Percentiles rank a stretch among this genome's conserved stretches.
Evolutionary conservation across 2,888 invertebrate species (phyloP).

Genomic region (Oligia latruncula): DNA sequence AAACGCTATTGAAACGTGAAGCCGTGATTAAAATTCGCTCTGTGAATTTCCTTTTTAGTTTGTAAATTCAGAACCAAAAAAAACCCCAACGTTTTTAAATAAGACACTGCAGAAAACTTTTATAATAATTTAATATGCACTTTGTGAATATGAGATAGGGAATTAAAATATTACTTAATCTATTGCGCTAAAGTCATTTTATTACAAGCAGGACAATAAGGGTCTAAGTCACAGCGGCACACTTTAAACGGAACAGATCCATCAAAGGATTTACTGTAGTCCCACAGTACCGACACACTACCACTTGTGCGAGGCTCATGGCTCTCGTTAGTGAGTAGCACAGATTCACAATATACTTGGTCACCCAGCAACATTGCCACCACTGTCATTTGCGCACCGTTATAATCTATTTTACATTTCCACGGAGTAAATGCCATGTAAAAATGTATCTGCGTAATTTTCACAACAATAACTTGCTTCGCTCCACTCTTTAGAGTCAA

Average conservation of each 20-base stretch:
- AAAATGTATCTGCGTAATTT: conserved; percentile 83
- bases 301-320: conserved; percentile 73
- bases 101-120: conserved; percentile 14
- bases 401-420: conserved; percentile 78
- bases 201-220: conserved; percentile 74
- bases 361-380: conserved; percentile 76
- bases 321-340: conserved; percentile 76
- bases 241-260: conserved; percentile 77
- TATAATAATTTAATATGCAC: conserved; percentile 37
- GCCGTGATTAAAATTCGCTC: conserved; percentile 31
- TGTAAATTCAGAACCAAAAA: neutral
- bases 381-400: conserved; percentile 69
- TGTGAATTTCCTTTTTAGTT: neutral
- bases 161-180: conserved; percentile 18
- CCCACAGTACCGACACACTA: conserved; percentile 79
- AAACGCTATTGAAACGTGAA: conserved; percentile 13
- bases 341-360: conserved; percentile 78
- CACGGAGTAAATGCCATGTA: conserved; percentile 85
- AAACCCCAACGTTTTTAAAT: conserved; percentile 2
- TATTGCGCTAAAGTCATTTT: conserved; percentile 48
- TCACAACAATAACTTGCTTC: conserved; percentile 74
- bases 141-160: conserved; percentile 11
- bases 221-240: conserved; percentile 80
- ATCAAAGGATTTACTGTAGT: conserved; percentile 80
- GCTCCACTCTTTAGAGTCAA: conserved; percentile 76